Base-by-base conservation (phyloP, 2,113 vertebrate species). In the Chaetops frenatus region DNA sequence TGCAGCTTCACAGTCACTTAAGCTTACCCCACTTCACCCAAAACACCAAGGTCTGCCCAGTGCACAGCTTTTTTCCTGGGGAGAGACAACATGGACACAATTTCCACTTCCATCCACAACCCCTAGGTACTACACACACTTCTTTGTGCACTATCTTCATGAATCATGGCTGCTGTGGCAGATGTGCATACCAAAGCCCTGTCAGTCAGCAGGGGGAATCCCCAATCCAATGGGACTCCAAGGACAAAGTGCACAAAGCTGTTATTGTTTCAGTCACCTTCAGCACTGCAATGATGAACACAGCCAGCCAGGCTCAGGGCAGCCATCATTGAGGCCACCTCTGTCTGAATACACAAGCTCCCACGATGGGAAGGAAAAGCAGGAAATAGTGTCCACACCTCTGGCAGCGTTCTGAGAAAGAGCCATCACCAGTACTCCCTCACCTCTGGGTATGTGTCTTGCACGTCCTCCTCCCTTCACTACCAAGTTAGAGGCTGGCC, bases 121-220 rank as follows among this genome's bases (percentile, higher is more conserved):
- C 17, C 23, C 61, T 4, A 10, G 24, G 22, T 14, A 10, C 44
- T 35, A 29, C 33, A 40, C n/a, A 22, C 20, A 3, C 29, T 36
- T 72, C 20, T 35, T 40, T 4, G 24, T 14, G 27, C 25, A 5
- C 7, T 18, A 2, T 14, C n/a, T 40, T 40, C 36, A 21, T 4
- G 28, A 69, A n/a, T n/a, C 36, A 22, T 1, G 2, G 22, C 76
- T 54, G 65, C 33, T 2, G 1, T 0, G 0, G 6, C 31, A 33
- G 67, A 69, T 11, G 5, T 0, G 1, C 1, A 50, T 40, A 35
- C 27, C 21, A 21, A 3, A 58, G 54, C 50, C 9, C 33, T 19
- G 15, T 7, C 27, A 38, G 27, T 6, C 48, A 38, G 29, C 35
- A 72, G 27, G 36, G 44, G 80, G 24, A 89, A 70, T 20, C 22